Evolutionary conservation across 2,113 vertebrate species (phyloP).

Genomic region (Platysternon megacephalum): DNA sequence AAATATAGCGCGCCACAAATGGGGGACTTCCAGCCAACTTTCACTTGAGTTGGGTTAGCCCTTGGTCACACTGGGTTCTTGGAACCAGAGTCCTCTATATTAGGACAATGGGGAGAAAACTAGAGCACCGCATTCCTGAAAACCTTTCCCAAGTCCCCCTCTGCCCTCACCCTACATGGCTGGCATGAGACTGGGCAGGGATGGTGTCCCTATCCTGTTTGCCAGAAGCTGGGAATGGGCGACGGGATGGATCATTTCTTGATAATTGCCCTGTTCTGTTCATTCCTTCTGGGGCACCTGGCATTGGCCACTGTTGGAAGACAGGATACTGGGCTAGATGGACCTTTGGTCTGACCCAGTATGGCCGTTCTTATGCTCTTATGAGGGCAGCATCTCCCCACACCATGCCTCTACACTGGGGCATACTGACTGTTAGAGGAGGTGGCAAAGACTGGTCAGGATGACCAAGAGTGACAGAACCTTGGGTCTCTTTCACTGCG

Average conservation of each 20-base stretch:
- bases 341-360: too few relatives aligned
- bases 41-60: neutral
- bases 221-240: too few relatives aligned
- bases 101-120: neutral
- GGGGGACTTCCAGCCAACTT: neutral
- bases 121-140: neutral
- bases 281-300: too few relatives aligned
- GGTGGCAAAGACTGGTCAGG: neutral
- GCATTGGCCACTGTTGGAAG: too few relatives aligned
- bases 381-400: neutral
- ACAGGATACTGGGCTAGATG: too few relatives aligned
- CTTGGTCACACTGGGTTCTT: neutral
- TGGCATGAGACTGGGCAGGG: neutral
- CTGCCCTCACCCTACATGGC: neutral
- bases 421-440: neutral
- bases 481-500: neutral
- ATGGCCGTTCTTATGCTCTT: too few relatives aligned
- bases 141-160: neutral
- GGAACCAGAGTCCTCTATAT: neutral
- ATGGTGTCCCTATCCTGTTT: too few relatives aligned
- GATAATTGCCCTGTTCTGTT: too few relatives aligned
- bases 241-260: too few relatives aligned
- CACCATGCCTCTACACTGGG: fast-evolving
- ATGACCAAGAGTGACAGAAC: neutral
- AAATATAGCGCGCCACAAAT: neutral